These are phyloP conservation scores for Globicephala melas DNA, from an alignment of 2,113 vertebrate genomes.

Conservation along the genomic window DNA sequence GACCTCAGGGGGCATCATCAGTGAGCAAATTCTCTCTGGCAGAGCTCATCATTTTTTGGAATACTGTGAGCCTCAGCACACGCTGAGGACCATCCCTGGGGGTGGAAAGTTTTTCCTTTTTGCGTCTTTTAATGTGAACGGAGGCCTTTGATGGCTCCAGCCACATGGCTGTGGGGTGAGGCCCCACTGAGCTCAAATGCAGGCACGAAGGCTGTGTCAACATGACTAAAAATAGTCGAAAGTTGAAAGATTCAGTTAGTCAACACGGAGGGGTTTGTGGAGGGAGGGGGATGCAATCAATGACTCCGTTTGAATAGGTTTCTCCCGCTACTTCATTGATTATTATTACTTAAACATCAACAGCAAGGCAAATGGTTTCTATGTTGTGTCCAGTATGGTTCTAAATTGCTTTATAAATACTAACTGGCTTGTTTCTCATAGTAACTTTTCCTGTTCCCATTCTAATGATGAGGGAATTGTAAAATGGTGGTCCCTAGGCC, in stretches of 20 bases:
- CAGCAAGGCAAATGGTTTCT: background rate
- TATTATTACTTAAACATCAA: background rate
- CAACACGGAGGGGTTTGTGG: background rate
- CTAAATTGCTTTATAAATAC: background rate
- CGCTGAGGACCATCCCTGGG: background rate
- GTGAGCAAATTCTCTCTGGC: fast-evolving
- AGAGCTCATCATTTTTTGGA: background rate
- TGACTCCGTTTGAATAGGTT: background rate
- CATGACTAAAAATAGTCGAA: background rate
- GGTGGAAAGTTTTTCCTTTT: background rate
- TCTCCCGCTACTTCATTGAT: background rate
- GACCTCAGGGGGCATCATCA: fast-evolving
- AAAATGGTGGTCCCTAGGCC: background rate
- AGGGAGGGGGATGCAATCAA: background rate
- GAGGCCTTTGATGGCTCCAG: background rate
- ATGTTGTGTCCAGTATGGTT: fast-evolving
- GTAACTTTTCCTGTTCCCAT: background rate
- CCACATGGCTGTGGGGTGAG: background rate
- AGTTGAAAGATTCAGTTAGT: background rate
- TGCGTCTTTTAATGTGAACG: background rate
- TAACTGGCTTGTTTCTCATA: fast-evolving
- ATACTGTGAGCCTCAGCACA: background rate
- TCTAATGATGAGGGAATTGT: background rate
- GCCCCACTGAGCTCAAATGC: background rate
- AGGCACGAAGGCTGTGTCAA: background rate